A percentile compares a stretch with the other conserved stretches of the same genome.
These are phyloP conservation scores for Thaumetopoea pityocampa DNA, from an alignment of 1,140 invertebrate genomes.

Conservation along the genomic window DNA sequence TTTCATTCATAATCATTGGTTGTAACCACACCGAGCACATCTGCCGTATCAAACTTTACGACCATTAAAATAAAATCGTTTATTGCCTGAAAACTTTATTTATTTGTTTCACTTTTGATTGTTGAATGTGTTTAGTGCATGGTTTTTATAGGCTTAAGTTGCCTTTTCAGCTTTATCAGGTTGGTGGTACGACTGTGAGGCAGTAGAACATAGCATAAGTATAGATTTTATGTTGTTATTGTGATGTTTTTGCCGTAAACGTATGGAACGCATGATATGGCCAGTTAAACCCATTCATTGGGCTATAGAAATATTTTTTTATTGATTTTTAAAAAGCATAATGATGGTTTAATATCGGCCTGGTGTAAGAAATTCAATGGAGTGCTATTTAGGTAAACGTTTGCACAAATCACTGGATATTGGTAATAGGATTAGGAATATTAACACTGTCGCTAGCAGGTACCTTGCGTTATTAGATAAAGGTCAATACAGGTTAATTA, in stretches of 20 bases:
- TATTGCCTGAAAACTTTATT: conserved; percentile 67
- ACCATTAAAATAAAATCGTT: conserved; percentile 64
- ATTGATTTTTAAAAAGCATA: conserved; percentile 47
- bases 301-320: conserved; percentile 55
- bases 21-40: conserved; percentile 59
- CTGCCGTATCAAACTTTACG: conserved; percentile 69
- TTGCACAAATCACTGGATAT: too few relatives aligned
- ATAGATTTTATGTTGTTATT: conserved; percentile 74
- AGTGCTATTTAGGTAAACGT: too few relatives aligned
- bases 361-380: conserved; percentile 1
- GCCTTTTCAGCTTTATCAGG: conserved; percentile 75
- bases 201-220: conserved; percentile 74
- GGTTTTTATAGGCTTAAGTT: conserved; percentile 74
- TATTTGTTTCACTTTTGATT: conserved; percentile 65
- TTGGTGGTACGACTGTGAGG: conserved; percentile 65
- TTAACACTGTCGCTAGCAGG: too few relatives aligned
- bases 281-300: conserved; percentile 62
- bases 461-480: too few relatives aligned
- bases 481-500: too few relatives aligned
- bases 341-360: conserved; percentile 18
- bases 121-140: conserved; percentile 66
- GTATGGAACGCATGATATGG: conserved; percentile 66
- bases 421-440: too few relatives aligned
- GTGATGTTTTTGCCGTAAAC: conserved; percentile 69
- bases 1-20: conserved; percentile 63